Conservation (phyloP, 2,888 invertebrate genomes). For the Thera britannica region DNA sequence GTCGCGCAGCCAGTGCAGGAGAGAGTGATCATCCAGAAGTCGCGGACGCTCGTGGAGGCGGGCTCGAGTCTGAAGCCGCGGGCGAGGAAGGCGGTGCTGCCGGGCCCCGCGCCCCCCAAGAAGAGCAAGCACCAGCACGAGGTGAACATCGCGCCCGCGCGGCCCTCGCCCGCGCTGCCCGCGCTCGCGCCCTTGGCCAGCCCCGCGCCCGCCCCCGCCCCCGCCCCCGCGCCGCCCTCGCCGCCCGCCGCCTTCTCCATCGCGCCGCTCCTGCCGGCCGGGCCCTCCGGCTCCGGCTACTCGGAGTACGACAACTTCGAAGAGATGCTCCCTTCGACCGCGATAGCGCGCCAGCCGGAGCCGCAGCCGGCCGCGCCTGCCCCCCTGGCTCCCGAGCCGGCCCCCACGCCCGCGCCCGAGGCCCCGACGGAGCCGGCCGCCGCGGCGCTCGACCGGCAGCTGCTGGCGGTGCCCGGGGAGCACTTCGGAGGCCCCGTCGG, state of each 20-base stretch:
- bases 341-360: constrained; percentile 69
- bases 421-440: constrained; percentile 42
- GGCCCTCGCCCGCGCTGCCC: constrained; percentile 33
- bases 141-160: constrained; percentile 53
- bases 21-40: constrained; percentile 68
- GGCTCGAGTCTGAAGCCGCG: constrained; percentile 60
- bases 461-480: constrained; percentile 90
- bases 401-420: constrained; percentile 52
- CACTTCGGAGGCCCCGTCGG: constrained; percentile 89
- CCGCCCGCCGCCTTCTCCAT: constrained; percentile 30
- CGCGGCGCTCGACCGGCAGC: constrained; percentile 84
- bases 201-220: constrained; percentile 45
- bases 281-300: constrained; percentile 53
- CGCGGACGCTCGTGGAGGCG: constrained; percentile 56
- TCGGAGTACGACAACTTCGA: constrained; percentile 75
- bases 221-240: constrained; percentile 19
- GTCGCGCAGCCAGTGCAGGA: constrained; percentile 53
- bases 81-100: constrained; percentile 58
- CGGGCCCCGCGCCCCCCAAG: constrained; percentile 62
- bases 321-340: constrained; percentile 76
- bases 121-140: constrained; percentile 68
- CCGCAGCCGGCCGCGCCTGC: constrained; percentile 47
- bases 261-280: constrained; percentile 47
- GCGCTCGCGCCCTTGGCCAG: constrained; percentile 51
- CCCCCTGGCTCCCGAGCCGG: constrained; percentile 45